Evolutionary conservation across 2,888 invertebrate species (phyloP), one percentile per base, ranked within the genome.

Genomic region (Nyleta sp.): DNA sequence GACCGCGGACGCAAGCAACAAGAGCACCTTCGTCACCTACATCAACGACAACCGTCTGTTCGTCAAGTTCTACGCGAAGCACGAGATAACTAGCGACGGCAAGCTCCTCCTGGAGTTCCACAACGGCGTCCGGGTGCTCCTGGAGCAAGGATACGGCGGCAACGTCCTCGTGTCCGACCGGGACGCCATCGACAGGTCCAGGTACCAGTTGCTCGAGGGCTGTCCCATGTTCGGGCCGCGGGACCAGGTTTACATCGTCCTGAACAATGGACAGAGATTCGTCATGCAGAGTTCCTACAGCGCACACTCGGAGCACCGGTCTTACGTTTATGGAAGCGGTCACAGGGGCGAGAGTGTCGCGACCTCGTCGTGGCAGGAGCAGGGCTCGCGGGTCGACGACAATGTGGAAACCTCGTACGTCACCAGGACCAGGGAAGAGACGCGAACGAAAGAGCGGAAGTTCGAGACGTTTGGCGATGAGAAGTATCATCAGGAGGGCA

Each of bases 61-160:
- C 35, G 84, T 88, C 0, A 80, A 82, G 15, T 89, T 89, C 40
- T 78, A 84, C 20, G 88, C 84, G 0, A 84, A 84, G 59, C 84
- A 86, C 60, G 76, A 86, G 2, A 72, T 84, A n/a, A 76, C 84
- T 0, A 77, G 68, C 0, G 86, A 87, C 18, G 81, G 81, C 0
- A 85, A 73, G 18, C 85, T 88, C 7, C 87, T 85, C 59, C 81
- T 89, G 4, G 86, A 89, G 28, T 87, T 89, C 48, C 81, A 84
- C 18, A 86, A 88, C 15, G 87, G 87, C 0, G 80, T 84, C 4
- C 83, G 73, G 72, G 86, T 88, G 4, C 86, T 87, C 4, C 78
- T 89, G 24, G 83, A 85, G 17, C 84, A 89, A 73, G 67, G 73
- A n/a, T 79, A 78, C 28, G 88, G 88, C 2, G 60, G 53, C 0